Evolutionary conservation across 2,113 vertebrate species (phyloP), one percentile per base, ranked within the genome.

Genomic region (Psilopogon haemacephalus): DNA sequence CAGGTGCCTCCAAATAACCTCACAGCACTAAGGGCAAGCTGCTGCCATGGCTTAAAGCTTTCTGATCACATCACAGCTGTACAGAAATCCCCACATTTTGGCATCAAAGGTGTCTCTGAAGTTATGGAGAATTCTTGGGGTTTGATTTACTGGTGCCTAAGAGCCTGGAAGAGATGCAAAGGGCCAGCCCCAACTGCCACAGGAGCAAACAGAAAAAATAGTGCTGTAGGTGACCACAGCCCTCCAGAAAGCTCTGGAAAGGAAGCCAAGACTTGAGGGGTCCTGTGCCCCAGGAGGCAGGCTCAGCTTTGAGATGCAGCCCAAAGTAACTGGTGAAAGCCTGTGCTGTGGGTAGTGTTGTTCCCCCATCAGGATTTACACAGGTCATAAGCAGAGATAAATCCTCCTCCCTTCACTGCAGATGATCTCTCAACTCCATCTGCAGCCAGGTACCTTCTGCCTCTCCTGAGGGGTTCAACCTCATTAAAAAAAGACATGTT

Each of bases 21-120:
- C 40, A 12, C 26, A 7, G 27, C 6, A 0, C 13, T 16, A 3
- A 3, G 0, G 12, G 8, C 0, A 60, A 15, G 27, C 5, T 6
- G 38, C 26, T 19, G 9, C 23, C 32, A 3, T 37, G 30, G 27
- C 9, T 4, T 1, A 32, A 50, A 50, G 48, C 48, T 50, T 50
- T 50, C 48, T 26, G 12, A 24, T 26, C 48, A 50, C 28, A 19
- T 5, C 20, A 5, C 78, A 27, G 46, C 54, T 15, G 20, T 11
- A 62, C 15, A 33, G 38, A 44, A 37, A 68, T 15, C 3, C 46
- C 48, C 7, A 27, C 1, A 0, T 35, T 72, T 26, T 20, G 62
- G 9, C 50, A 33, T 2, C 13, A n/a, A 76, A 11, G 1, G 2
- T 1, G 24, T 15, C 28, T 46, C 3, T 6, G 1, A 19, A 40